Evolutionary conservation across 2,113 vertebrate genomes (phyloP).

Genomic region (Spizaetus ornatus): DNA sequence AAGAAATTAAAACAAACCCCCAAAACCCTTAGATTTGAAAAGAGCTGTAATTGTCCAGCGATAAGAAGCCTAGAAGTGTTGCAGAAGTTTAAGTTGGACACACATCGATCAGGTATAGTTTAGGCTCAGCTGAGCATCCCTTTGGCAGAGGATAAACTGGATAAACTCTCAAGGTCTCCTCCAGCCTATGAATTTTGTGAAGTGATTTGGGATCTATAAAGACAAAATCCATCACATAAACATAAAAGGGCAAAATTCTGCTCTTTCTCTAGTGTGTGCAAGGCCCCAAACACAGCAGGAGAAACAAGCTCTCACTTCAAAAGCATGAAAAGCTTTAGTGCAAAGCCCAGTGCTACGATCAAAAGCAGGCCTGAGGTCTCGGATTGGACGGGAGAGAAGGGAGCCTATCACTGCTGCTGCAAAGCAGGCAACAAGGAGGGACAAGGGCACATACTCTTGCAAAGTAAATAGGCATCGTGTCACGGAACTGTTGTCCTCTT

Average conservation of each 20-base stretch:
- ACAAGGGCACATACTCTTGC: background rate
- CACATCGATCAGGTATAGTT: background rate
- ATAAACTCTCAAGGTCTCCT: constrained; percentile 22
- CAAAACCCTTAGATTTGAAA: background rate
- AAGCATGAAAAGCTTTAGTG: background rate
- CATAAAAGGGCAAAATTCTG: background rate
- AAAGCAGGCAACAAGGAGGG: background rate
- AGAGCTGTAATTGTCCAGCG: background rate
- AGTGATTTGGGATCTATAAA: constrained; percentile 2
- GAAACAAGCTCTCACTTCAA: constrained; percentile 7
- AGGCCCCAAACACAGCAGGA: background rate
- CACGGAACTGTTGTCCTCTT: fast-evolving
- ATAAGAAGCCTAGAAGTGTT: background rate
- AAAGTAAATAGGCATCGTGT: background rate
- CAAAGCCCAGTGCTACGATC: background rate
- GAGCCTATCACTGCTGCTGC: background rate
- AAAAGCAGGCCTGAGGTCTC: background rate
- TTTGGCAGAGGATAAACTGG: constrained; percentile 3
- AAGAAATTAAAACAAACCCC: background rate
- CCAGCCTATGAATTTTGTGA: constrained; percentile 1
- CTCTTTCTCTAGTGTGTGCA: background rate
- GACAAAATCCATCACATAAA: background rate
- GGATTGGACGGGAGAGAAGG: background rate
- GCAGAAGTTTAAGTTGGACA: background rate
- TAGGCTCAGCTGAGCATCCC: background rate